Base-by-base conservation (phyloP, 2,888 invertebrate species). In the Leptopterna dolabrata region DNA sequence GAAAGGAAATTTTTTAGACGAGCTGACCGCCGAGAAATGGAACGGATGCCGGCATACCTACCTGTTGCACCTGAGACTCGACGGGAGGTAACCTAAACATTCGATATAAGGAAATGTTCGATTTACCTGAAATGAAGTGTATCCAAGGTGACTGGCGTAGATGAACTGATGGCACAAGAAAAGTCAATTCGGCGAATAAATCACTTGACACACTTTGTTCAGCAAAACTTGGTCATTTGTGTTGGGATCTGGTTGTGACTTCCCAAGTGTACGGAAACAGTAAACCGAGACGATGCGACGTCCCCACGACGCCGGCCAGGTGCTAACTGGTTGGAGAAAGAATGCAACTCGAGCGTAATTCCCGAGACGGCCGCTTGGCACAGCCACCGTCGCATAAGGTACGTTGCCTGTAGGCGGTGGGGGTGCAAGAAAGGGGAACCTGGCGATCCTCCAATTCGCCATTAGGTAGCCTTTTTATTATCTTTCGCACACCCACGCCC, bases 81-180 rank as follows among this genome's bases (percentile, higher is more conserved):
- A 24, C 63, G 36, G 36, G 7, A 7, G 36, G 36, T 63, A 63
- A 63, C 63, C 63, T 63, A 78, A 41, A 45, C 36, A 16, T 78
- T 14, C 41, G 76, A 76, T 24, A 78, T 24, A n/a, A 76, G 11
- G 19, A 36, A 36, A 13, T 14, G 45, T 41, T 13, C 41, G 19
- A 78, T 78, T 71, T 63, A 83, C 83, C 83, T 83, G 36, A 83
- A 83, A 43, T 71, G 19, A 14, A 70, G 71, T 43, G 63, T 83
- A 83, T 83, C 83, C 83, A 83, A 83, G 83, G 71, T 71, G 83
- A 41, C 13, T 36, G 83, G 27, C 19, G 45, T 27, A n/a, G 45
- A 78, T 45, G 41, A 45, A 78, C 78, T 41, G 45, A 78, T 45
- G 78, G 78, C 78, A 78, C 78, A 36, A 36, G 36, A 73, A 78